Percentiles rank a stretch among this genome's conserved stretches.
These are phyloP conservation scores for Synodontis membranacea DNA, from an alignment of 2,113 vertebrate species.

Conservation along the genomic window DNA sequence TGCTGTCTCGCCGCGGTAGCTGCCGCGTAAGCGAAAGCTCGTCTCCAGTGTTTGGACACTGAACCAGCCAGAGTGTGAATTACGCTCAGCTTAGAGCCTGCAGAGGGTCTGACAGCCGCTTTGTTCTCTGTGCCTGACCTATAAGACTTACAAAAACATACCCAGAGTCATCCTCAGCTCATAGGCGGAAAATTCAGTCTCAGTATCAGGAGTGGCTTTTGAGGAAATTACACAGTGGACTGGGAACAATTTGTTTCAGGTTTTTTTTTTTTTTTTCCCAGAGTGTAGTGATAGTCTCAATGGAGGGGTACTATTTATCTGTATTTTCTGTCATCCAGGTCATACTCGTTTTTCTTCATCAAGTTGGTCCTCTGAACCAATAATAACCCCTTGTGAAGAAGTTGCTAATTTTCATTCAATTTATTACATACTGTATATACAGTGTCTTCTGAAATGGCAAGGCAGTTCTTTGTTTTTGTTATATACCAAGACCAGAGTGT, in stretches of 20 bases:
- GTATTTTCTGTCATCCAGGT: neutral
- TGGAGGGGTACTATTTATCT: neutral
- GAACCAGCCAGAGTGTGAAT: conserved; percentile 29
- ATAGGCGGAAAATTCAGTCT: neutral
- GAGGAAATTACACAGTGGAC: conserved; percentile 2
- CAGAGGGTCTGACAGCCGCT: conserved; percentile 19
- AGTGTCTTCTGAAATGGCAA: no score
- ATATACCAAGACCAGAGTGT: no score
- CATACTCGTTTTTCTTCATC: no score
- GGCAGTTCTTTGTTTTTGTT: no score
- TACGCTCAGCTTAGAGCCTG: neutral
- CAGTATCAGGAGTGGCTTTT: neutral
- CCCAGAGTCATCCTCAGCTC: neutral
- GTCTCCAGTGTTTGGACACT: conserved; percentile 22
- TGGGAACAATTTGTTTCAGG: conserved; percentile 1
- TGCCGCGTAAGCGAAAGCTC: conserved; percentile 10
- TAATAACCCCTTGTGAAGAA: no score
- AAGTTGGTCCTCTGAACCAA: no score
- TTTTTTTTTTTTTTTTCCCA: neutral
- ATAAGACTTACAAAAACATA: conserved; percentile 21
- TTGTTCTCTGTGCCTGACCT: conserved; percentile 17
- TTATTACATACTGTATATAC: no score
- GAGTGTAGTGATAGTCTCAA: neutral
- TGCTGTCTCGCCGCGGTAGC: neutral
- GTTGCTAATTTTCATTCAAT: no score